Evolutionary conservation across 2,888 invertebrate species (phyloP), one percentile per base, ranked within the genome.

Genomic region (Platycheirus albimanus): DNA sequence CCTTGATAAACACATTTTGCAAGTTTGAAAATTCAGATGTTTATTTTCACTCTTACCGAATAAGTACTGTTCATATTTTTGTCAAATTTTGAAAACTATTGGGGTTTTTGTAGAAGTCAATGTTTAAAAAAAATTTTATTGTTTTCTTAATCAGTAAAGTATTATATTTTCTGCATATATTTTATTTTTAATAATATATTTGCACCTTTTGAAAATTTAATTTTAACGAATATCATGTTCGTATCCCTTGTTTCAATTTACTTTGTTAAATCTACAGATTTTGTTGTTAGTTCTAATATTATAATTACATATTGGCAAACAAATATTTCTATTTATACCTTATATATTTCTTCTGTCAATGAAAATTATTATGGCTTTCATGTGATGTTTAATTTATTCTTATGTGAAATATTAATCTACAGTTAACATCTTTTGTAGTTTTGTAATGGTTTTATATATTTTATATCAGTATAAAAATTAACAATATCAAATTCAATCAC

Each of bases 221-320:
- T 70, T 85, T 85, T 85, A 87, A 85, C 86, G 86, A 87, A 89
- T 88, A 86, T 89, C 87, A 24, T 88, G 89, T 88, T 89, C 88
- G 87, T 87, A 89, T 90, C 90, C 90, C 90, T 90, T 90, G 90
- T 90, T 90, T 90, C 88, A 89, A 89, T 90, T 90, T 88, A 88
- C 88, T 84, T 85, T 87, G 86, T 84, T 86, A 43, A 63, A 41
- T 74, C 74, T 85, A 72, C 64, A 75, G 54, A 20, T 71, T 15
- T 11, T 36, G n/a, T 43, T 66, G 38, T 67, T 7, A 49, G 7
- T 64, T 52, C 2, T 10, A 19, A 51, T 17, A 41, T 74, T 6
- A n/a, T n/a, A 8, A 17, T 66, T 67, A 70, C 41, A 64, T 30
- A 76, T 78, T 74, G 63, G 74, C 70, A 52, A 71, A 64, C 66